A percentile compares a stretch with the other conserved stretches of the same genome.
phyloP scores from a whole-genome alignment of 2,113 vertebrate species.

The Marmota monax region DNA sequence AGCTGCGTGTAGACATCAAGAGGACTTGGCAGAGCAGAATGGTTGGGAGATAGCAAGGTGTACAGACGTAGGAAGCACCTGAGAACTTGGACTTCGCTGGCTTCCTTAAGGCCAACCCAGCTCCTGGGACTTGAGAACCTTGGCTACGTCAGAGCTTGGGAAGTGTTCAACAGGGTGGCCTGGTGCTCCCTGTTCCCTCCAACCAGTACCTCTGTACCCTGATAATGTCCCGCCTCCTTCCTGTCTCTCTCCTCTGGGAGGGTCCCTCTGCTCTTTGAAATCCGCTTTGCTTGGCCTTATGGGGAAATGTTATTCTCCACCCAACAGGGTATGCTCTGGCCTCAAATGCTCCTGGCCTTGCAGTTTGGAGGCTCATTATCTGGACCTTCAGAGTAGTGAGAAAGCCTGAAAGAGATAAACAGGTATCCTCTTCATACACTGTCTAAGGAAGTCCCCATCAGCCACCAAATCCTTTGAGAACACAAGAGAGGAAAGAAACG shows the following conservation, averaged over 20 bases:
- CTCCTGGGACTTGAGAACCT: neutral
- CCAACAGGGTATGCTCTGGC: neutral
- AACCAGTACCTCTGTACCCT: neutral
- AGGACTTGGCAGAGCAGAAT: neutral
- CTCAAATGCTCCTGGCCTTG: neutral
- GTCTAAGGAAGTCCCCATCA: neutral
- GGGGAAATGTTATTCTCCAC: neutral
- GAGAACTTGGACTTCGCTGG: neutral
- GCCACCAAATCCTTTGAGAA: neutral
- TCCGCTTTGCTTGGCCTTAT: slow-evolving; percentile 36
- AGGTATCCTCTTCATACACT: neutral
- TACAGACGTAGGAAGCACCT: neutral
- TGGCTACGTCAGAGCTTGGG: neutral
- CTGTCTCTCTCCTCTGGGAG: neutral
- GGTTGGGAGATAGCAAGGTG: neutral
- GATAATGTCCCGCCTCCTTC: neutral
- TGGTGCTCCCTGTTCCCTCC: neutral
- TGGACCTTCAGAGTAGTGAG: neutral
- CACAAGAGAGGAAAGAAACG: neutral
- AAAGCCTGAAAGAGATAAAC: neutral
- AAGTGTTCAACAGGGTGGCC: neutral
- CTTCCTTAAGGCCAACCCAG: neutral
- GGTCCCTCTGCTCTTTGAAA: slow-evolving; percentile 24
- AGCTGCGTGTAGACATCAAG: neutral
- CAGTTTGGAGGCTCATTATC: slow-evolving; percentile 18